These are phyloP conservation scores for Sebastes kiyomatsui DNA, from an alignment of 2,797 vertebrate genomes.

Conservation along the genomic window DNA sequence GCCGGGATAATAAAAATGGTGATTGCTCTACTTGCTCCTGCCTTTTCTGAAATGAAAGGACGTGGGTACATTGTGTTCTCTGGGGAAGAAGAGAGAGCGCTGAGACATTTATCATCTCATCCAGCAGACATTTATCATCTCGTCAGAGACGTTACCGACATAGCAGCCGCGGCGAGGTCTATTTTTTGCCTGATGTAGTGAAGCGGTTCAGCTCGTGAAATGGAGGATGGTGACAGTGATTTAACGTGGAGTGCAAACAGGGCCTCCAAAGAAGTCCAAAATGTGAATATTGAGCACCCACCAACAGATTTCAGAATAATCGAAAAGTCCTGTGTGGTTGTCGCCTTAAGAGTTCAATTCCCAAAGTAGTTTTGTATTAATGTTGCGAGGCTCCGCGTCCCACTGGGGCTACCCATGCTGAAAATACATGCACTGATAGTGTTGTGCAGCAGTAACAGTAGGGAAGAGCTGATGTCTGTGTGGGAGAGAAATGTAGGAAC, in stretches of 20 bases:
- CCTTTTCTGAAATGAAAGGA: slow-evolving; percentile 5
- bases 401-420: background rate
- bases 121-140: slow-evolving; percentile 47
- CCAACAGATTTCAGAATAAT: background rate
- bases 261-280: background rate
- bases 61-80: slow-evolving; percentile 22
- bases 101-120: slow-evolving; percentile 30
- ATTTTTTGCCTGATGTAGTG: background rate
- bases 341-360: background rate
- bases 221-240: slow-evolving; percentile 1
- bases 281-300: background rate
- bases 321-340: background rate
- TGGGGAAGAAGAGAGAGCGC: background rate
- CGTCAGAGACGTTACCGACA: slow-evolving; percentile 14
- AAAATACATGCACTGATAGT: background rate
- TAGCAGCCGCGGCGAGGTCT: background rate
- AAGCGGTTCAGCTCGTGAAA: slow-evolving; percentile 20
- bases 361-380: background rate
- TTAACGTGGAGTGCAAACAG: background rate
- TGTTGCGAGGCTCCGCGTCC: background rate
- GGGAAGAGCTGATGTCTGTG: background rate
- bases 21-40: background rate
- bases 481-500: slow-evolving; percentile 21
- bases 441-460: background rate
- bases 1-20: background rate